A percentile compares a stretch with the other conserved stretches of the same genome.
These are phyloP conservation scores for Oncorhynchus kisutch DNA, from an alignment of 2,113 vertebrate genomes.

Conservation along the genomic window DNA sequence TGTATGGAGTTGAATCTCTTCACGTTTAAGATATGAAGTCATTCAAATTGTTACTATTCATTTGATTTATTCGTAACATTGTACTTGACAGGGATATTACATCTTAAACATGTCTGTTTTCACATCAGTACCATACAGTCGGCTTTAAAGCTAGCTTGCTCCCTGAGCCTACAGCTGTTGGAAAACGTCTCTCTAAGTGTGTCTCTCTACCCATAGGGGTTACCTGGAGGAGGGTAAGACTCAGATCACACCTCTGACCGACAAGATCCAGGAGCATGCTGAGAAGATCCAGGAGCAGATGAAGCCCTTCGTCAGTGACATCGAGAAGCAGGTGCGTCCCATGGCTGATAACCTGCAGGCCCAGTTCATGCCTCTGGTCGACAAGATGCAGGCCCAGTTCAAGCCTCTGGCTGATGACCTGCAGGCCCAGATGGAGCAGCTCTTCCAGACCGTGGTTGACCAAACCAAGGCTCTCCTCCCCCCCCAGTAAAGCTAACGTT, in stretches of 20 bases:
- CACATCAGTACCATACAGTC: neutral
- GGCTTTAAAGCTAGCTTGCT: neutral
- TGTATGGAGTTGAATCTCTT: no score
- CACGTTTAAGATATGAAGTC: no score
- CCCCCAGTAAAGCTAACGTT: slow-evolving; percentile 25
- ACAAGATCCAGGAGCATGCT: slow-evolving; percentile 44
- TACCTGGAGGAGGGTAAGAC: slow-evolving; percentile 55
- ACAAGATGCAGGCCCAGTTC: slow-evolving; percentile 43
- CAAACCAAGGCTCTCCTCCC: slow-evolving; percentile 39
- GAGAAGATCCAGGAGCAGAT: slow-evolving; percentile 61
- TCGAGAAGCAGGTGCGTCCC: slow-evolving; percentile 54
- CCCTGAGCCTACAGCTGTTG: neutral
- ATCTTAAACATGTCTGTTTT: neutral
- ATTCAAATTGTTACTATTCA: neutral
- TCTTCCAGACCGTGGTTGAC: slow-evolving; percentile 56
- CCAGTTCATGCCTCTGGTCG: slow-evolving; percentile 39
- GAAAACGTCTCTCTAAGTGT: neutral
- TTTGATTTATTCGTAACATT: neutral
- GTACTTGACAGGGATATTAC: neutral
- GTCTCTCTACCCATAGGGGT: slow-evolving; percentile 34
- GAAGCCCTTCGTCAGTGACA: slow-evolving; percentile 55
- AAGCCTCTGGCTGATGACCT: slow-evolving; percentile 42
- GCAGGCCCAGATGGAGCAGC: slow-evolving; percentile 42
- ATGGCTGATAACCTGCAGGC: slow-evolving; percentile 46
- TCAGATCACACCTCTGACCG: slow-evolving; percentile 61